Base-by-base conservation (phyloP, 2,888 invertebrate species). In the Hyposoter didymator region DNA sequence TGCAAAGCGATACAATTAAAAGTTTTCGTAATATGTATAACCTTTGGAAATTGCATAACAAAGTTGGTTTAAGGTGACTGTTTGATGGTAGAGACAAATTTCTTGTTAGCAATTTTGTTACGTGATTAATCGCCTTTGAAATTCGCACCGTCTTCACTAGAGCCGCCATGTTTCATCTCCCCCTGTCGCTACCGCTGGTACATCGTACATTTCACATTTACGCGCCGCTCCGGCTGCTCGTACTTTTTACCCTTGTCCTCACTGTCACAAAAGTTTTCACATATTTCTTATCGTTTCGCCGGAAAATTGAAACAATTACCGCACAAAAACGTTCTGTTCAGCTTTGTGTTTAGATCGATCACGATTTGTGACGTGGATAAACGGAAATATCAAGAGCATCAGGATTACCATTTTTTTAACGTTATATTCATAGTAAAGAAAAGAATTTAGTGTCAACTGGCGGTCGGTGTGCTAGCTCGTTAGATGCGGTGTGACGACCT, bases 111-210 rank as follows among this genome's bases (percentile, higher is more conserved):
- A 91, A 74, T 70, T 91, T 93, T 32, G 90, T 86, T 1, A 93
- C 81, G 87, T 88, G 92, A 83, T 90, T 91, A 81, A 92, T 67
- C 45, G 82, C 82, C 72, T 74, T 90, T 1, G 89, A 87, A 86
- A 89, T 67, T 12, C 88, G 90, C 43, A 90, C 59, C 5, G 82
- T 86, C 88, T 90, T 92, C 10, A 84, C 84, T 3, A 92, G 79
- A 28, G 88, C 87, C 66, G 92, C 90, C 93, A 93, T 92, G 82
- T 90, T 90, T 80, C 76, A 14, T 66, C 55, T 35, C 39, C 6
- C 12, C 66, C 70, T 52, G 47, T 28, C 32, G 14, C 14, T 6
- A 12, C 62, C 28, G 5, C 14, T 59, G 32, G 10, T n/a, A 49
- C 12, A 47, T 12, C 14, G 47, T 28, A 43, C 17, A 74, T 59